Conservation (phyloP, 1,140 invertebrate species). For the Uloborus diversus region DNA sequence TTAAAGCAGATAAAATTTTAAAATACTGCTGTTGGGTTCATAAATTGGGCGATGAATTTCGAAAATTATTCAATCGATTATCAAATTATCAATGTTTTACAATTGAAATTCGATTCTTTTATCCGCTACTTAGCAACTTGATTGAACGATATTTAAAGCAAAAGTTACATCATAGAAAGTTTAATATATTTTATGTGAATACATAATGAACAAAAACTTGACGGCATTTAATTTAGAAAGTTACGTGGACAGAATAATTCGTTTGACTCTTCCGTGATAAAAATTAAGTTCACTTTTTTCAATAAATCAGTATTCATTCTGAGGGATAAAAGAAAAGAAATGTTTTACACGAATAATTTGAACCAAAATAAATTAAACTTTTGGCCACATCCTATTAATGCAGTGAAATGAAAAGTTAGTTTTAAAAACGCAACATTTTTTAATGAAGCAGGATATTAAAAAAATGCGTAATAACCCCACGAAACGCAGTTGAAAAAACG, state of each 20-base stretch:
- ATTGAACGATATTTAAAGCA: background rate
- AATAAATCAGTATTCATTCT: constrained; percentile 32
- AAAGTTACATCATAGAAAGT: background rate
- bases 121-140: background rate
- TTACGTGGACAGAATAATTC: constrained; percentile 10
- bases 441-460: constrained; percentile 21
- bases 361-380: constrained; percentile 56
- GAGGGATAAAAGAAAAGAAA: background rate
- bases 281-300: constrained; percentile 47
- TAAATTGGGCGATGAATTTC: too few species aligned
- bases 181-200: background rate
- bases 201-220: background rate
- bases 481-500: constrained; percentile 53
- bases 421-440: constrained; percentile 50
- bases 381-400: constrained; percentile 32
- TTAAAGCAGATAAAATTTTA: too few species aligned
- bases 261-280: constrained; percentile 44
- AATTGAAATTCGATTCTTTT: too few species aligned
- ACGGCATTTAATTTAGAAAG: constrained; percentile 31
- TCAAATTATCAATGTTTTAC: too few species aligned
- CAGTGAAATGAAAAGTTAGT: constrained; percentile 47
- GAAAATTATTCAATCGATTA: too few species aligned
- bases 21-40: too few species aligned
- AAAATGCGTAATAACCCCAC: constrained; percentile 38
- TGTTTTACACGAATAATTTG: constrained; percentile 20